A percentile compares a stretch with the other conserved stretches of the same genome.
These are phyloP conservation scores for Siderastrea siderea DNA, from an alignment of 92 coral and sea anemone genomes.

Conservation along the genomic window DNA sequence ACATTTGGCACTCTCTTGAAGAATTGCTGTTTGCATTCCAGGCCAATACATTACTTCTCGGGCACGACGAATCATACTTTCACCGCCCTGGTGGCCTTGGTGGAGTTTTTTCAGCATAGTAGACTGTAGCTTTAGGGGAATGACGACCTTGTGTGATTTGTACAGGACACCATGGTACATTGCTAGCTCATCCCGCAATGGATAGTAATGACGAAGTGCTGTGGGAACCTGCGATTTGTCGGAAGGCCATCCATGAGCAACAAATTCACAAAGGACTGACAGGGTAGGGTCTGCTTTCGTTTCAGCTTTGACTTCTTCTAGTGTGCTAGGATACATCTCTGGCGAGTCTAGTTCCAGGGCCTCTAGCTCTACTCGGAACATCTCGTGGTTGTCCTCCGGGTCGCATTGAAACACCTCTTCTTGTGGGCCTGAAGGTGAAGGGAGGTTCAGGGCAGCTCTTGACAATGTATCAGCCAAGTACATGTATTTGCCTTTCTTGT, in stretches of 20 bases:
- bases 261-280: slow-evolving; percentile 6
- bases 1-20: slow-evolving; percentile 23
- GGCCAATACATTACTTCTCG: no score
- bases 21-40: no score
- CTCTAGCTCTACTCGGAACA: slow-evolving; percentile 17
- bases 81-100: no score
- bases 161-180: neutral
- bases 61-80: no score
- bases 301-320: neutral
- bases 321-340: neutral
- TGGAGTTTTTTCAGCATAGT: no score
- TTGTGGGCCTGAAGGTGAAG: slow-evolving; percentile 20
- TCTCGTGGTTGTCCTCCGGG: neutral
- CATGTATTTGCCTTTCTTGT: no score
- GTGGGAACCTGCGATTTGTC: slow-evolving; percentile 24
- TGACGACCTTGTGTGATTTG: no score
- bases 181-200: slow-evolving; percentile 1
- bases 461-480: no score
- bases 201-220: neutral
- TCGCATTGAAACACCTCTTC: slow-evolving; percentile 30
- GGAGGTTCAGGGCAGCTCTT: neutral
- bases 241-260: slow-evolving; percentile 24
- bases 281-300: neutral
- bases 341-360: slow-evolving; percentile 8
- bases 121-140: no score